Evolutionary conservation across 2,113 vertebrate species (phyloP).

Genomic region (Dicerorhinus sumatrensis): DNA sequence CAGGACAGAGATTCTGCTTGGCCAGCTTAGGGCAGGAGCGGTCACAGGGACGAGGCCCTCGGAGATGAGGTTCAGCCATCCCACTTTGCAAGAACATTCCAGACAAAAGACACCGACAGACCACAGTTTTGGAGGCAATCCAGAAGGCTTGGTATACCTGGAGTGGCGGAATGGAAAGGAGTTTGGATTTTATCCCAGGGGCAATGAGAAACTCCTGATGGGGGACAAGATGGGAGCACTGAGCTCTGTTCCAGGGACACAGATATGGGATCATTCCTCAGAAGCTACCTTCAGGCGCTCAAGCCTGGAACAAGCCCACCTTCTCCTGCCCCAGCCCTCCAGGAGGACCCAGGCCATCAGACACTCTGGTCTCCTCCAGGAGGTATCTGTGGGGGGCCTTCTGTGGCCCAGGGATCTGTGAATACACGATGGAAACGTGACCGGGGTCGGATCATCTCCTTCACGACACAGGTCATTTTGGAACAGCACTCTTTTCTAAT

Average conservation of each 20-base stretch:
- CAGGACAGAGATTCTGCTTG: background rate
- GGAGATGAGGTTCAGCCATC: rapidly evolving
- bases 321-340: no score
- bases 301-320: rapidly evolving
- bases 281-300: background rate
- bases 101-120: background rate
- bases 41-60: rapidly evolving
- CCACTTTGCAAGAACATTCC: no score
- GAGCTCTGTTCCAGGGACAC: background rate
- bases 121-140: no score
- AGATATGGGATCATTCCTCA: rapidly evolving
- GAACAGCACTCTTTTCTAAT: background rate
- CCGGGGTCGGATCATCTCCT: no score
- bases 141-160: background rate
- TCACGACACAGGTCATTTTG: background rate
- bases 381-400: background rate
- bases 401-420: no score
- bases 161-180: rapidly evolving
- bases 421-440: rapidly evolving
- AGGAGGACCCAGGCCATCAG: background rate
- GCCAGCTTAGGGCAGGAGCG: no score
- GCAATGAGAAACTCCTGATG: background rate
- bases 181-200: rapidly evolving
- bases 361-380: background rate
- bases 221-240: rapidly evolving